These are phyloP conservation scores for Sitta carolinensis DNA, from an alignment of 2,797 vertebrate genomes.

Conservation along the genomic window DNA sequence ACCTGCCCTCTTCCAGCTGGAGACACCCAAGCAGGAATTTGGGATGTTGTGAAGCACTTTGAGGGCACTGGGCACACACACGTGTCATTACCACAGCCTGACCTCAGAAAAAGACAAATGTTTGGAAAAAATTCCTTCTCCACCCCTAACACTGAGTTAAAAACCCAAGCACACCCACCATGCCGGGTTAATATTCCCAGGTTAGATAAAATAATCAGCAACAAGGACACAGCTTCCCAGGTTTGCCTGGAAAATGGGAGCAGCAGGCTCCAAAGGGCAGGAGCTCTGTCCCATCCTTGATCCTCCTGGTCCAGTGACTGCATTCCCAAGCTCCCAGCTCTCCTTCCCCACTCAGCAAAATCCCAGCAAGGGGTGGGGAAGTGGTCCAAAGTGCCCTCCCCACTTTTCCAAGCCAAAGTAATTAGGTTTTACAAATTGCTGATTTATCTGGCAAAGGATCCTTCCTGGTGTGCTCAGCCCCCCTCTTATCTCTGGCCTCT, in stretches of 20 bases:
- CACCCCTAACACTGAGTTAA: not conserved
- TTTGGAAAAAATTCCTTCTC: not conserved
- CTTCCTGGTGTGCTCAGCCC: not conserved
- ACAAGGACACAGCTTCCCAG: accelerated
- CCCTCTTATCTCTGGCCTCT: not conserved
- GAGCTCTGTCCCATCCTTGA: not conserved
- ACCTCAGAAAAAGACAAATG: not conserved
- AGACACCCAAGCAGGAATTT: not conserved
- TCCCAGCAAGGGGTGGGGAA: not conserved
- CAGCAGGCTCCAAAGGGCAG: not conserved
- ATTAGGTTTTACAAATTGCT: not conserved
- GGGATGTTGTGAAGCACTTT: not conserved
- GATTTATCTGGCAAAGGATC: not conserved
- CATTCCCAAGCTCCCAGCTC: not conserved
- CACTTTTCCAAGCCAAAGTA: not conserved
- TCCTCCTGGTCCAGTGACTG: not conserved
- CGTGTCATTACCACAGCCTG: not conserved
- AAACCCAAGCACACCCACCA: not conserved
- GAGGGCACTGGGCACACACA: accelerated
- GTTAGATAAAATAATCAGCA: not conserved
- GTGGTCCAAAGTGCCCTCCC: not conserved
- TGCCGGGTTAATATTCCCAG: not conserved
- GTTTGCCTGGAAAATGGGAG: not conserved
- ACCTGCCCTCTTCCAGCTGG: not conserved
- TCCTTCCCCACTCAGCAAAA: not conserved